Base-by-base conservation (phyloP, 2,797 vertebrate genomes). In the Acropternis orthonyx region DNA sequence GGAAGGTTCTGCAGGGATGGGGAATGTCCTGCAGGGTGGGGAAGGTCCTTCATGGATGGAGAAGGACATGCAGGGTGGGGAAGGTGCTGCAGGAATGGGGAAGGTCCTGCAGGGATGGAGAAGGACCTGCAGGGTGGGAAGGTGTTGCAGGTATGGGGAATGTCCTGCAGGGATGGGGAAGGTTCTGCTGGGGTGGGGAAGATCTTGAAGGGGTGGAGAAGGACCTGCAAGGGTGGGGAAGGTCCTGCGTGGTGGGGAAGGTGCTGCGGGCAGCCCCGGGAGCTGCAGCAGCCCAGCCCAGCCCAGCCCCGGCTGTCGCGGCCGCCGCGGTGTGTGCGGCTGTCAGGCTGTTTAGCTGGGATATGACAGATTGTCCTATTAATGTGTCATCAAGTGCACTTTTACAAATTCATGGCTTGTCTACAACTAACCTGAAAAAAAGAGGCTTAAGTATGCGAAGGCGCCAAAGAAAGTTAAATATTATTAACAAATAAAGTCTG, bases 381-480 rank as follows among this genome's bases (percentile, higher is more conserved):
- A 97, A 97, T 95, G 89, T 97, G 96, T 97, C 97, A 97, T 96
- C 97, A 91, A 88, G 95, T 96, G 65, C 93, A 86, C 94, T 96
- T 88, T 92, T 93, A 95, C 96, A 94, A 95, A 97, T 95, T 88
- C 92, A 84, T 87, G 89, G 93, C 96, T 97, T 91, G 97, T 97
- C 97, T 97, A 80, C 97, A 88, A 89, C 96, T 62, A 93, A 96
- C 96, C 89, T 95, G 88, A 85, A 89, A 84, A 85, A 89, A 73
- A 94, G 96, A 96, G 95, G 54, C 94, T 65, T 71, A 91, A 96
- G 96, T 92, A 85, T 71, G 87, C 94, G 94, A 93, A 94, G 97
- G 97, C 97, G 97, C 97, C 97, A 93, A 88, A 88, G 95, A 96
- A 97, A 97, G 97, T 97, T 98, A 97, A 97, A 97, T 97, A 97